These are phyloP conservation scores for Rhinolophus ferrumequinum DNA, from an alignment of 2,113 vertebrate genomes.

Conservation along the genomic window DNA sequence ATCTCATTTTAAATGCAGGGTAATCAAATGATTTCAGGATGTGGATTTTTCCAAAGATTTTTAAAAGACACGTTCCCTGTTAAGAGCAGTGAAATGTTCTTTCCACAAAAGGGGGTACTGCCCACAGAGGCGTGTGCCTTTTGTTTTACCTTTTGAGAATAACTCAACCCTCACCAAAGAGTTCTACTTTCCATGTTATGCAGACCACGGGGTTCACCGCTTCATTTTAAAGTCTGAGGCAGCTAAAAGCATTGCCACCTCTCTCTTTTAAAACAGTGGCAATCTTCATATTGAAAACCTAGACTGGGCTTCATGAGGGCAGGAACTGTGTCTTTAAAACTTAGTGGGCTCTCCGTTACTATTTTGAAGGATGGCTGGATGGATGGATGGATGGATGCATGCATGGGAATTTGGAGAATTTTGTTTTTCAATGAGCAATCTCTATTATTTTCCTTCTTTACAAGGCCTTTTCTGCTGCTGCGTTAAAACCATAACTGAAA, in stretches of 20 bases:
- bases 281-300: neutral
- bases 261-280: neutral
- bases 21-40: conserved; percentile 71
- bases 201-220: neutral
- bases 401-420: neutral
- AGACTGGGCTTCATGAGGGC: neutral
- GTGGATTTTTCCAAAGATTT: conserved; percentile 71
- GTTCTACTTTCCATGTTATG: neutral
- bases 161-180: neutral
- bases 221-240: neutral
- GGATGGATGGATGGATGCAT: neutral
- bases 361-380: neutral
- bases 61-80: conserved; percentile 26
- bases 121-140: neutral
- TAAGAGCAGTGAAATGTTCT: conserved; percentile 57
- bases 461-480: neutral
- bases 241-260: neutral
- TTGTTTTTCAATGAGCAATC: neutral
- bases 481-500: conserved; percentile 42
- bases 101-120: conserved; percentile 20
- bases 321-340: neutral
- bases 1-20: conserved; percentile 61
- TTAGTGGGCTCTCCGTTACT: neutral
- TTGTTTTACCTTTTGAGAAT: conserved; percentile 32
- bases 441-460: neutral